Evolutionary conservation across 2,797 vertebrate genomes (phyloP), one percentile per base, ranked within the genome.

Genomic region (Odontamblyopus rebecca): DNA sequence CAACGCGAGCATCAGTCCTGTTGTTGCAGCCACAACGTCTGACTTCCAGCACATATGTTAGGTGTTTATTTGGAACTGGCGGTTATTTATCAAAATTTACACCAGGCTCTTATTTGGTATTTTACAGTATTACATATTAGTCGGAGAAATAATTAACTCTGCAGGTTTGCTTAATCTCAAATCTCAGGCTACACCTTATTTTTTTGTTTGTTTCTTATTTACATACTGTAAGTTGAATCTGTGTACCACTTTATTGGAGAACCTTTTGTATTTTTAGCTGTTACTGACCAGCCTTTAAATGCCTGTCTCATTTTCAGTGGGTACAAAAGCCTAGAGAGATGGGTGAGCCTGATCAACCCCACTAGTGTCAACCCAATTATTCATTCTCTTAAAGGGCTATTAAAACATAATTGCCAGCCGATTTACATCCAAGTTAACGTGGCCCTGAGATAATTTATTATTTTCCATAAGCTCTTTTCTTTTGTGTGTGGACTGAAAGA

Each of bases 311-410:
- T 82, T 76, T 80, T 76, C 76, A 76, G 61, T 26, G 85, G 89
- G 80, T 80, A 86, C 87, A 82, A 82, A 86, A 83, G 86, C 65
- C 30, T 81, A 87, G 78, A 85, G 88, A 89, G 91, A 89, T 89
- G 88, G 91, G 88, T 90, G 89, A 91, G 91, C 75, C 85, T 89
- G 91, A 93, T 93, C 92, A 93, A 87, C 92, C 88, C 87, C 82
- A 85, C 85, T 78, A 89, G 87, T 92, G 87, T 92, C 89, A 92
- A 90, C 90, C 90, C 90, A 93, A 94, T 94, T 93, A 94, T 89
- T 94, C 93, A 93, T 94, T 93, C 92, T 93, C 91, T 93, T 95
- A 93, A 93, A 93, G 92, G 91, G 86, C 91, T 90, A 94, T 94
- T 94, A 94, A 93, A 94, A 93, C 93, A 93, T 94, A 93, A 95